Conservation (phyloP, 2,888 invertebrate species). For the Eilema griseolum region DNA sequence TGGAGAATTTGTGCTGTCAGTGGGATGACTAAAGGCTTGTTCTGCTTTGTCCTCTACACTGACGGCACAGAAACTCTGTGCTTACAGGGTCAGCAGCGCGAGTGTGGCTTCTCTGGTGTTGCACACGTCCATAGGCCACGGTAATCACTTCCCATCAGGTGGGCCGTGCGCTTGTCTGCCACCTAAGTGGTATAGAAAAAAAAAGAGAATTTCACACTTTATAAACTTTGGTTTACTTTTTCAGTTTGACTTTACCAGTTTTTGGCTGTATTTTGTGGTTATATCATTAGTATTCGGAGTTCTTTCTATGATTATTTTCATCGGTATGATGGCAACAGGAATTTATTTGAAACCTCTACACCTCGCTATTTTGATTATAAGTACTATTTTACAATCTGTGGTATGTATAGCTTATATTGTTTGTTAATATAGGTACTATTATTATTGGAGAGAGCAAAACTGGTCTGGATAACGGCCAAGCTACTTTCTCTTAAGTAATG, state of each 20-base stretch:
- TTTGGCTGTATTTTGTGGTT: background rate
- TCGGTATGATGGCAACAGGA: background rate
- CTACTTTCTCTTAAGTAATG: background rate
- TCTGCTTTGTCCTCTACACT: too few relatives aligned
- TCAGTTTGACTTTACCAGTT: conserved; percentile 9
- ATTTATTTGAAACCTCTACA: background rate
- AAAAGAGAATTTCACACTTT: background rate
- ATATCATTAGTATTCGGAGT: background rate
- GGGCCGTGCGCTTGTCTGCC: too few relatives aligned
- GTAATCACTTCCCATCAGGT: too few relatives aligned
- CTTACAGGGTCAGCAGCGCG: too few relatives aligned
- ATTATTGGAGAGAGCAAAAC: background rate
- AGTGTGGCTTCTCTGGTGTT: too few relatives aligned
- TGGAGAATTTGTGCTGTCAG: too few relatives aligned
- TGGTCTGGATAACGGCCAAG: background rate
- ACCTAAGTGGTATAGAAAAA: too few relatives aligned
- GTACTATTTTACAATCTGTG: background rate
- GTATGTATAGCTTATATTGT: background rate
- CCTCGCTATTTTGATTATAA: background rate
- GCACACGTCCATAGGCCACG: too few relatives aligned
- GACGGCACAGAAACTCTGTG: too few relatives aligned
- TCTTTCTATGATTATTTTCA: background rate
- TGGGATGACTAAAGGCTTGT: too few relatives aligned
- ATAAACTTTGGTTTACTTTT: background rate
- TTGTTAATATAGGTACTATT: background rate